Evolutionary conservation across 2,113 vertebrate genomes (phyloP).

Genomic region (Limanda limanda): DNA sequence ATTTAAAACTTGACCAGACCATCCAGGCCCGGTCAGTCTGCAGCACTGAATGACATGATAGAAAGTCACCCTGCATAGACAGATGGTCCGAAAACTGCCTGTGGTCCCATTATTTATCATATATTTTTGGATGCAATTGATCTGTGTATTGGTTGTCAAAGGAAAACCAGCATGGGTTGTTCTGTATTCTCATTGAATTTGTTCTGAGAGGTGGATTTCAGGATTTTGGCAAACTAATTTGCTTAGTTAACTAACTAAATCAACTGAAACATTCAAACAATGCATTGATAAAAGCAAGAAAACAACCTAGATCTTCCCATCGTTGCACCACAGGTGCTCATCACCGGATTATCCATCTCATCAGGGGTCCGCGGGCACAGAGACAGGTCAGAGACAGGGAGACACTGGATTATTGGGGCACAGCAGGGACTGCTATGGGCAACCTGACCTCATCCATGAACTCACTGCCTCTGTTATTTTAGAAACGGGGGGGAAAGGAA

Average conservation of each 20-base stretch:
- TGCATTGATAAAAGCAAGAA: conserved; percentile 39
- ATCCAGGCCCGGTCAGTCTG: too few species aligned
- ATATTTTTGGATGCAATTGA: neutral
- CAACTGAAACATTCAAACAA: neutral
- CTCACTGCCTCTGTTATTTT: conserved; percentile 78
- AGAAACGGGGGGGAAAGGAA: conserved; percentile 38
- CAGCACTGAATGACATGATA: too few species aligned
- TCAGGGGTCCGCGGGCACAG: conserved; percentile 61
- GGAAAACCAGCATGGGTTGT: neutral
- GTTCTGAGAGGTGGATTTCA: neutral
- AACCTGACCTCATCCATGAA: conserved; percentile 78
- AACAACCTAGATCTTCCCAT: conserved; percentile 52
- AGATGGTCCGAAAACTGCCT: neutral
- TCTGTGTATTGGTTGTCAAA: too few species aligned
- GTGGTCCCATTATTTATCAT: neutral
- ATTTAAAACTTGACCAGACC: too few species aligned
- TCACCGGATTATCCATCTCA: conserved; percentile 69
- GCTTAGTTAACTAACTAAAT: neutral
- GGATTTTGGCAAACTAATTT: neutral
- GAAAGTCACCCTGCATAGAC: too few species aligned
- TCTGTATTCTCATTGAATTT: neutral
- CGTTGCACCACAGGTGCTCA: conserved; percentile 66
- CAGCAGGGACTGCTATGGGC: conserved; percentile 69
- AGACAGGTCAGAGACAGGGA: conserved; percentile 70
- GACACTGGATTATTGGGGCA: conserved; percentile 75